phyloP scores from a whole-genome alignment of 2,797 vertebrate species.

The Poeciliopsis gracilis region DNA sequence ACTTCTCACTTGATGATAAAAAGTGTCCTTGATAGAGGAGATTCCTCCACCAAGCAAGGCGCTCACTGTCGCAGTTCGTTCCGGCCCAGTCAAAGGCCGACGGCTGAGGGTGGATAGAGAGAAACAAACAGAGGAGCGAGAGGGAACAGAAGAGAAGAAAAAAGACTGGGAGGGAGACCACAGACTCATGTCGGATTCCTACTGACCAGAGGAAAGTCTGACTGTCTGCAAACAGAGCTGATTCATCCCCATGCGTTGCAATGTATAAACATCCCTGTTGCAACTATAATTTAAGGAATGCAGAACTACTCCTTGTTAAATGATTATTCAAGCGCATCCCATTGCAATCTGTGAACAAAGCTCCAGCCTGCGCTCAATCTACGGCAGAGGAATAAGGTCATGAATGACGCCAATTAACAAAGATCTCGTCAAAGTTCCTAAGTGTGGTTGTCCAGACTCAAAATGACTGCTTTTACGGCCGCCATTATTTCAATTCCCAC shows the following conservation, averaged over 20 bases:
- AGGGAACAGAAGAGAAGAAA: slow-evolving; percentile 39
- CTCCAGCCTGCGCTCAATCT: not conserved
- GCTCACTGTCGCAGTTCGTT: slow-evolving; percentile 39
- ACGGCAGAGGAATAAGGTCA: not conserved
- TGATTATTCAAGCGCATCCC: not conserved
- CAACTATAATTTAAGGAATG: not conserved
- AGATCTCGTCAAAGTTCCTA: not conserved
- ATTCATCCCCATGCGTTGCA: slow-evolving; percentile 47
- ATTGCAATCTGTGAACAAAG: not conserved
- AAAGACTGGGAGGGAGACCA: slow-evolving; percentile 28
- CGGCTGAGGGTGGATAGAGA: slow-evolving; percentile 17
- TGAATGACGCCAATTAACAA: not conserved
- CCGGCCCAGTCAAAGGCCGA: slow-evolving; percentile 28
- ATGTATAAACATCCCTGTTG: slow-evolving; percentile 2
- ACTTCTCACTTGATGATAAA: slow-evolving; percentile 21
- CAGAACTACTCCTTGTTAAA: slow-evolving; percentile 3
- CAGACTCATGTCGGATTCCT: slow-evolving; percentile 46
- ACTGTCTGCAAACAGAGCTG: slow-evolving; percentile 55
- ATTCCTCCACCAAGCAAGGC: slow-evolving; percentile 51
- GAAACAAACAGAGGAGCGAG: slow-evolving; percentile 30
- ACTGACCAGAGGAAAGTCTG: slow-evolving; percentile 41
- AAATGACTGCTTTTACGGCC: not conserved
- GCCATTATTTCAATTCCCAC: not conserved
- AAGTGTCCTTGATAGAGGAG: slow-evolving; percentile 41
- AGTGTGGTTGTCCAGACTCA: not conserved